phyloP scores from a whole-genome alignment of 2,113 vertebrate species.

The Oenanthe melanoleuca region DNA sequence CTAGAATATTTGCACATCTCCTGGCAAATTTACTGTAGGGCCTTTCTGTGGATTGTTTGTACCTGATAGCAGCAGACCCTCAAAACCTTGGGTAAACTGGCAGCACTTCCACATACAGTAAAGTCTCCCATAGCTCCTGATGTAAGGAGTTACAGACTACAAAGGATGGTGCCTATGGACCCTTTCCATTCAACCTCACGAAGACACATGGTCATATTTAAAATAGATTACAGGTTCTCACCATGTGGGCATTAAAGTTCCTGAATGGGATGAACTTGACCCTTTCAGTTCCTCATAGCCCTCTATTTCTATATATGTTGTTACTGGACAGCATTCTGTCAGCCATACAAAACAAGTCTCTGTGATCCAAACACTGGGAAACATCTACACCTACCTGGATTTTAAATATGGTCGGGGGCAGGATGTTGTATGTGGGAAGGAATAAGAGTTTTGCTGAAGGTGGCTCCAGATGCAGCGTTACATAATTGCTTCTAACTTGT shows the following conservation, averaged over 20 bases:
- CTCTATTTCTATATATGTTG: fast-evolving
- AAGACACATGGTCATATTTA: not conserved
- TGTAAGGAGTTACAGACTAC: not conserved
- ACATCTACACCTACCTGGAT: fast-evolving
- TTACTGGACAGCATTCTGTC: not conserved
- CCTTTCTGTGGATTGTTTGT: not conserved
- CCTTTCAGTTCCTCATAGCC: not conserved
- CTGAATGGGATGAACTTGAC: not conserved
- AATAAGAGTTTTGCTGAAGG: not conserved
- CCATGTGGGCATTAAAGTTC: not conserved
- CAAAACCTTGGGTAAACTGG: fast-evolving
- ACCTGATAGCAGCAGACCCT: not conserved
- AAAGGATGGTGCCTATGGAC: not conserved
- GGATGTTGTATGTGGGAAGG: not conserved
- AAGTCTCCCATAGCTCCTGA: not conserved
- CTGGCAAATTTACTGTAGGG: not conserved
- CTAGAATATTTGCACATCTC: not conserved
- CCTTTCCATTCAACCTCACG: not conserved
- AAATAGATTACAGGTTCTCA: not conserved
- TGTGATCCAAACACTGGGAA: not conserved
- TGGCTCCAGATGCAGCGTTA: not conserved
- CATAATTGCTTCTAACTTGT: not conserved
- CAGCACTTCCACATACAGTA: not conserved
- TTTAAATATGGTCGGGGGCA: not conserved
- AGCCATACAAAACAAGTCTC: not conserved